Conservation (phyloP, 2,113 vertebrate genomes). For the Gopherus evgoodei region DNA sequence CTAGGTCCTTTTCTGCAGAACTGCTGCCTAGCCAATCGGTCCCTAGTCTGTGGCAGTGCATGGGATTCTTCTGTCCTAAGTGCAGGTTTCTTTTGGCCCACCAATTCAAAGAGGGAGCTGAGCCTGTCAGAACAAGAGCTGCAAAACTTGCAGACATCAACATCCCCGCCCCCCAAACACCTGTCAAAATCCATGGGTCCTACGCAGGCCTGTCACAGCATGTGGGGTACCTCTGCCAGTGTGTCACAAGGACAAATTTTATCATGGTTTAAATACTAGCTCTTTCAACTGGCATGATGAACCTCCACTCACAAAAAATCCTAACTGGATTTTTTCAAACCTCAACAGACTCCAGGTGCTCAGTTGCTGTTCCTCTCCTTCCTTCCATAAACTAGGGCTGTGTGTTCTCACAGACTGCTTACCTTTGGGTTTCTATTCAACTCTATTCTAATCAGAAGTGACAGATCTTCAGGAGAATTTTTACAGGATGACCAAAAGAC, state of each 20-base stretch:
- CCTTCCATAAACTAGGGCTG: neutral
- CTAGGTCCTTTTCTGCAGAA: too few species aligned
- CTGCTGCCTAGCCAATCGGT: too few species aligned
- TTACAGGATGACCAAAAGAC: neutral
- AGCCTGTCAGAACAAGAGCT: too few species aligned
- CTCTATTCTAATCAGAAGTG: neutral
- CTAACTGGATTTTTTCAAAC: neutral
- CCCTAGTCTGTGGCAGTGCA: too few species aligned
- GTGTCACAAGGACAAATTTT: neutral
- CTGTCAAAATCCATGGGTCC: too few species aligned
- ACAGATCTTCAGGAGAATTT: neutral
- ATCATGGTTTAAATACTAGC: neutral
- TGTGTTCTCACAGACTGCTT: neutral
- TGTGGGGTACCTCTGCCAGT: too few species aligned
- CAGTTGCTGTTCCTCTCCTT: neutral
- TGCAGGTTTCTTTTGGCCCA: too few species aligned
- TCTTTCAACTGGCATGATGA: fast-evolving
- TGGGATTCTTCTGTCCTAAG: too few species aligned
- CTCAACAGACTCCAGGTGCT: neutral
- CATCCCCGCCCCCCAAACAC: too few species aligned
- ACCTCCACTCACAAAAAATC: neutral
- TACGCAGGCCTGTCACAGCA: too few species aligned
- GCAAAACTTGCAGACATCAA: too few species aligned
- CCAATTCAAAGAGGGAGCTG: too few species aligned
- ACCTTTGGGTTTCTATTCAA: neutral